Evolutionary conservation across 2,888 invertebrate species (phyloP).

Genomic region (Polydrusus tereticollis): DNA sequence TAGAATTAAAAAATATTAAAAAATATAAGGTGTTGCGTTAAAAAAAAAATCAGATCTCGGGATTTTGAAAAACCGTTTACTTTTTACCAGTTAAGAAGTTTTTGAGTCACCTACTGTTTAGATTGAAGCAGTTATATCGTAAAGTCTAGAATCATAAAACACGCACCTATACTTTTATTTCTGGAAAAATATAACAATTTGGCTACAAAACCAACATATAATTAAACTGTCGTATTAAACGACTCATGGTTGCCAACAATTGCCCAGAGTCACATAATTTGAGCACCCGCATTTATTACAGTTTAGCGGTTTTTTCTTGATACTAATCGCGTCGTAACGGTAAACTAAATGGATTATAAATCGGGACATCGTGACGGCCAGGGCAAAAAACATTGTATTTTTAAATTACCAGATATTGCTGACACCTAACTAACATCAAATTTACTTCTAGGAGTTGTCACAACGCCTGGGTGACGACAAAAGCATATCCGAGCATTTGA

Average conservation of each 20-base stretch:
- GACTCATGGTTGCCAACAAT: background rate
- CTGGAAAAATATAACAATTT: background rate
- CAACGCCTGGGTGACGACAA: conserved; percentile 90
- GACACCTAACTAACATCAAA: background rate
- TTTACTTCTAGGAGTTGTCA: conserved; percentile 79
- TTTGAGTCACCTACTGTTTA: too few relatives aligned
- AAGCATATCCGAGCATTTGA: conserved; percentile 89
- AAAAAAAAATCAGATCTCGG: too few relatives aligned
- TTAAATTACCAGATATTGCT: background rate
- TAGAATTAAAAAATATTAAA: too few relatives aligned
- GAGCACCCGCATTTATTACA: background rate
- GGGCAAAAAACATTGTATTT: background rate
- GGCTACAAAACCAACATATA: background rate
- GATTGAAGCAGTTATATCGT: too few relatives aligned
- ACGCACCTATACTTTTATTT: background rate
- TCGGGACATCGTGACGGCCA: background rate
- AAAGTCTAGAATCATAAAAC: too few relatives aligned
- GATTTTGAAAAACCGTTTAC: too few relatives aligned
- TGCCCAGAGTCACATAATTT: background rate
- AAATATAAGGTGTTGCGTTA: too few relatives aligned
- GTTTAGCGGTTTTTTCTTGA: background rate
- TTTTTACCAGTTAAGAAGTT: too few relatives aligned
- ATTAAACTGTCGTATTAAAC: background rate
- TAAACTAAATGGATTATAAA: too few relatives aligned
- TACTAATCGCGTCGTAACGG: too few relatives aligned